These are phyloP conservation scores for Corbicula japonica DNA, from an alignment of 2,888 invertebrate species.

Conservation along the genomic window DNA sequence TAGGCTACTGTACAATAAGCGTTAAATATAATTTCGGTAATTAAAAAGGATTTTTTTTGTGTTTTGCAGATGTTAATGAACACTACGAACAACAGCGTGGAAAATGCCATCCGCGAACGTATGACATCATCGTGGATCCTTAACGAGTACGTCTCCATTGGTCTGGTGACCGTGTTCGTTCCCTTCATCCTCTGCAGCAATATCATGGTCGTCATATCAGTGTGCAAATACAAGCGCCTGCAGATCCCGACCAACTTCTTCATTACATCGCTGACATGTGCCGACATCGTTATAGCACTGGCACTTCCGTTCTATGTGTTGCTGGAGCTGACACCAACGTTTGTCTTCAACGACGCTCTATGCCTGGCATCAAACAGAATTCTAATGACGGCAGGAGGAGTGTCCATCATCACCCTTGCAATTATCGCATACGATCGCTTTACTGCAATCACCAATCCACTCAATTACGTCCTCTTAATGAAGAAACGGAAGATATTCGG, in stretches of 20 bases:
- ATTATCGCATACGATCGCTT: conserved; percentile 90
- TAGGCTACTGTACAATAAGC: too few relatives aligned
- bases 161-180: conserved; percentile 60
- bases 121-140: conserved; percentile 29
- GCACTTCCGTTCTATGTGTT: conserved; percentile 89
- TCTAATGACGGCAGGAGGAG: conserved; percentile 89
- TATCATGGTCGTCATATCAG: conserved; percentile 89
- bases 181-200: conserved; percentile 89
- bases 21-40: too few relatives aligned
- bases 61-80: conserved; percentile 17
- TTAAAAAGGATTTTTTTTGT: too few relatives aligned
- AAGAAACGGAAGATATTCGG: conserved; percentile 89
- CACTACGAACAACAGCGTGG: not conserved
- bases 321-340: conserved; percentile 76
- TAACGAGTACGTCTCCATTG: conserved; percentile 36
- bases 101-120: not conserved
- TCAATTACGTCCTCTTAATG: conserved; percentile 89
- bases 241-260: conserved; percentile 90
- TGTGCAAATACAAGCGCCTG: conserved; percentile 89
- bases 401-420: conserved; percentile 89
- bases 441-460: conserved; percentile 89
- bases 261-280: conserved; percentile 89
- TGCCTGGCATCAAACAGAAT: conserved; percentile 89
- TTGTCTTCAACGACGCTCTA: conserved; percentile 82
- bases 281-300: conserved; percentile 89